Evolutionary conservation across 1,140 invertebrate genomes (phyloP).

Genomic region (Pomacea maculata): DNA sequence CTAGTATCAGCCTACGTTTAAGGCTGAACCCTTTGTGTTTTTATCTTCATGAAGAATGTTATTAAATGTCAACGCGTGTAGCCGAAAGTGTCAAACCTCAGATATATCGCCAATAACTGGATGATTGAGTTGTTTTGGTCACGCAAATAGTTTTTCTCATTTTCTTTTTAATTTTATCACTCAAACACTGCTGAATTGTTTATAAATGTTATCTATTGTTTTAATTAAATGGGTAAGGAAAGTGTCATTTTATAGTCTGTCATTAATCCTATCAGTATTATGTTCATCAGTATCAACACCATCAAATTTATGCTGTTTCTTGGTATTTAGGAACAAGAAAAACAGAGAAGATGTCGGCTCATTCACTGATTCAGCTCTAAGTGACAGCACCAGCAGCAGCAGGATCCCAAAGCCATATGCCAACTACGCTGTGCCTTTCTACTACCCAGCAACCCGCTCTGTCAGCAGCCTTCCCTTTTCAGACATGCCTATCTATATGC

Average conservation of each 20-base stretch:
- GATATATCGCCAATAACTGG: too few relatives aligned
- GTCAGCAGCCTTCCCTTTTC: slow-evolving; percentile 17
- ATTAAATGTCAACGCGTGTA: too few relatives aligned
- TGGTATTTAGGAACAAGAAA: slow-evolving; percentile 6
- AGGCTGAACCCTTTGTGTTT: too few relatives aligned
- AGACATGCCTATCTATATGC: slow-evolving; percentile 23
- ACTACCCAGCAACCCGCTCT: slow-evolving; percentile 28
- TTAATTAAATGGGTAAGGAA: not conserved
- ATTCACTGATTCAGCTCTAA: not conserved
- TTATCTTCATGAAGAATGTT: too few relatives aligned
- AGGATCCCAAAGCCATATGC: slow-evolving; percentile 28
- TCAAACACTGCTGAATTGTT: not conserved
- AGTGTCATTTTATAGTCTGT: not conserved
- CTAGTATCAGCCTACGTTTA: too few relatives aligned
- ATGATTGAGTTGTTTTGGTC: too few relatives aligned
- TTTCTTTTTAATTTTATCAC: not conserved
- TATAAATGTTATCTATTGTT: not conserved
- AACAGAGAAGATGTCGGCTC: slow-evolving; percentile 3
- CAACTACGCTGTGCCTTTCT: slow-evolving; percentile 32
- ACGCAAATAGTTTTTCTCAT: too few relatives aligned
- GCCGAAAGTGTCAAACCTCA: too few relatives aligned
- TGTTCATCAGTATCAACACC: not conserved
- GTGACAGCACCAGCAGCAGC: slow-evolving; percentile 16
- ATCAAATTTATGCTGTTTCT: not conserved
- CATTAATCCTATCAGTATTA: not conserved